phyloP scores from a whole-genome alignment of 2,888 invertebrate genomes.

The Apodemia zela region DNA sequence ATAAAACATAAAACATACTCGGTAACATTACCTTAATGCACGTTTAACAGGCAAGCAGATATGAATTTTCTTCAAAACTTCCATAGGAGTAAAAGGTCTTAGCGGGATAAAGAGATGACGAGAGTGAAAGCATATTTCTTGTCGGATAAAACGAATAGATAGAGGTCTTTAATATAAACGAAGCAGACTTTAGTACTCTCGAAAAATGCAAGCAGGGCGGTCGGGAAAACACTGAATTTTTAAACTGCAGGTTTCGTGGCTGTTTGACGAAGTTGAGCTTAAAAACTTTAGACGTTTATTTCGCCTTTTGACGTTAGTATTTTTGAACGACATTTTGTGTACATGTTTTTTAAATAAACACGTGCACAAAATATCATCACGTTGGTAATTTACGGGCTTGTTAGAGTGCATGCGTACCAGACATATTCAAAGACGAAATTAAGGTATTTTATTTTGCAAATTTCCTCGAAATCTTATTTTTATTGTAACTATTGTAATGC shows the following conservation, averaged over 20 bases:
- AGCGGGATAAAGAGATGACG: slow-evolving; percentile 56
- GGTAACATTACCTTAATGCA: slow-evolving; percentile 6
- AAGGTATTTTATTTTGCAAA: too few relatives aligned
- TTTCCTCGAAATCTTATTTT: too few relatives aligned
- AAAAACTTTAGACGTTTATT: slow-evolving; percentile 1
- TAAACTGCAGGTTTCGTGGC: slow-evolving; percentile 54
- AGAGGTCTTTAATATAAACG: slow-evolving; percentile 80
- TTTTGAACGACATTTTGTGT: neutral
- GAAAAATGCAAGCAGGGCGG: slow-evolving; percentile 71
- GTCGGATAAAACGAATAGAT: slow-evolving; percentile 77
- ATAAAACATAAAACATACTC: too few relatives aligned
- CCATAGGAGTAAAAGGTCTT: slow-evolving; percentile 31
- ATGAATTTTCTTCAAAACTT: slow-evolving; percentile 18
- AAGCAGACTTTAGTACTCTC: slow-evolving; percentile 78
- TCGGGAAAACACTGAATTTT: slow-evolving; percentile 70
- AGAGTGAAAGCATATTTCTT: slow-evolving; percentile 74
- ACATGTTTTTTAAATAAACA: neutral
- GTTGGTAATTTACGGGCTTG: too few relatives aligned
- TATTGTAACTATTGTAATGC: too few relatives aligned
- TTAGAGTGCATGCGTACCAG: too few relatives aligned
- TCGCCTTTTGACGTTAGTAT: neutral
- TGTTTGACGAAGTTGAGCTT: slow-evolving; percentile 19
- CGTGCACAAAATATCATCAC: too few relatives aligned
- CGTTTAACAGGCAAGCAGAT: slow-evolving; percentile 8
- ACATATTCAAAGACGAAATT: too few relatives aligned